Base-by-base conservation (phyloP, 2,888 invertebrate genomes). In the Acrobasis suavella region DNA sequence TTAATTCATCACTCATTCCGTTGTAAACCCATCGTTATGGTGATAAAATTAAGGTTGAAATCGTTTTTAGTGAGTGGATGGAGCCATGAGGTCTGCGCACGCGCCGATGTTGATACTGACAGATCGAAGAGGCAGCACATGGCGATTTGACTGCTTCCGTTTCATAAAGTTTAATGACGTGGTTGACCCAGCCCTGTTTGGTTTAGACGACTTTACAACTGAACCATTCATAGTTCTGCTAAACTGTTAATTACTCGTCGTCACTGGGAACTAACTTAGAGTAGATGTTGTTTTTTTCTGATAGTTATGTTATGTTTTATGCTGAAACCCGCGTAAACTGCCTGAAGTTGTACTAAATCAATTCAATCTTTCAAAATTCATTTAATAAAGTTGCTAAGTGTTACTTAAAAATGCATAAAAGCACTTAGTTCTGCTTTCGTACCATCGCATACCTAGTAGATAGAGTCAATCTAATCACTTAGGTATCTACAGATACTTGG, bases 141-240 rank as follows among this genome's bases (percentile, higher is more conserved):
- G 89, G 83, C 83, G 72, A 71, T 81, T 82, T 82, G 85, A 83
- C 85, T 76, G 90, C 91, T 91, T 91, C 91, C 92, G 92, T 91
- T 91, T 90, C 87, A 89, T 86, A 87, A 90, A 89, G 71, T 91
- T 92, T 91, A 89, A 91, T 81, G 84, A 84, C 86, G 88, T 81
- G 91, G 91, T 91, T 88, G 90, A 90, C 91, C 91, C 91, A 86
- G 86, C 91, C 89, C 86, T 92, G 91, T 91, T 92, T 91, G 84
- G 81, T 81, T 89, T 84, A 85, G 74, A 76, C 81, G 74, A 80
- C 78, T 82, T 82, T 81, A 89, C 88, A 89, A 89, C 85, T 83
- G 83, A 78, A 81, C 80, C 84, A 83, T 87, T 86, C 81, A 86
- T 79, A 79, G 78, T 89, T 88, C 85, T 83, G 76, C 83, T 87